Evolutionary conservation across 2,888 invertebrate genomes (phyloP).

Genomic region (Chymomyza fuscimana): DNA sequence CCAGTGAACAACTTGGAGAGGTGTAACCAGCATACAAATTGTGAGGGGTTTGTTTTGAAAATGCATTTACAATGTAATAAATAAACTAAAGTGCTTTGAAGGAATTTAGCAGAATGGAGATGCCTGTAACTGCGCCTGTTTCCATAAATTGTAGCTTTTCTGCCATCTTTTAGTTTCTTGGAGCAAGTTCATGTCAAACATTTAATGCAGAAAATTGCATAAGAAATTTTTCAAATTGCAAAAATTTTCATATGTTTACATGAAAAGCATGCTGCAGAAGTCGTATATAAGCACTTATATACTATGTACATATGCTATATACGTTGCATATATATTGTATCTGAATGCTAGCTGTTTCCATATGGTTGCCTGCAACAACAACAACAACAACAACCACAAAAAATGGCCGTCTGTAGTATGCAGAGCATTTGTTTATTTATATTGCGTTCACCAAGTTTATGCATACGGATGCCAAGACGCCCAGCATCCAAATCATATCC

Average conservation of each 20-base stretch:
- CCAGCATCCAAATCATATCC: conserved; percentile 7
- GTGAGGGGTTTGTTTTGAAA: too few relatives aligned
- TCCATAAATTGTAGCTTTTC: neutral
- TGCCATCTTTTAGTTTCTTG: too few relatives aligned
- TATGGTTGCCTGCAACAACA: neutral
- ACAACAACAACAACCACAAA: neutral
- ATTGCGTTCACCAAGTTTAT: conserved; percentile 67
- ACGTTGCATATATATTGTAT: neutral
- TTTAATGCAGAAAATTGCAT: neutral
- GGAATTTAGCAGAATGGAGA: too few relatives aligned
- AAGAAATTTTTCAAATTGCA: neutral
- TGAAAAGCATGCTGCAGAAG: neutral
- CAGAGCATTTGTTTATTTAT: conserved; percentile 69
- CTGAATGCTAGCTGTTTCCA: neutral
- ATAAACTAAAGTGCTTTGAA: too few relatives aligned
- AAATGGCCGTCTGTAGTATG: conserved; percentile 30
- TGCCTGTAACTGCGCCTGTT: neutral
- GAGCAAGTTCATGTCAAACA: too few relatives aligned
- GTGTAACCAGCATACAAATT: too few relatives aligned
- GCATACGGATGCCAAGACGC: conserved; percentile 39
- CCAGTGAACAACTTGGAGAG: too few relatives aligned
- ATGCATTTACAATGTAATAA: too few relatives aligned
- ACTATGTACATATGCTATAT: neutral
- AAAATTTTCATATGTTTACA: neutral
- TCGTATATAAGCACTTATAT: neutral